Base-by-base conservation (phyloP, 2,888 invertebrate species). In the Troilus luridus region DNA sequence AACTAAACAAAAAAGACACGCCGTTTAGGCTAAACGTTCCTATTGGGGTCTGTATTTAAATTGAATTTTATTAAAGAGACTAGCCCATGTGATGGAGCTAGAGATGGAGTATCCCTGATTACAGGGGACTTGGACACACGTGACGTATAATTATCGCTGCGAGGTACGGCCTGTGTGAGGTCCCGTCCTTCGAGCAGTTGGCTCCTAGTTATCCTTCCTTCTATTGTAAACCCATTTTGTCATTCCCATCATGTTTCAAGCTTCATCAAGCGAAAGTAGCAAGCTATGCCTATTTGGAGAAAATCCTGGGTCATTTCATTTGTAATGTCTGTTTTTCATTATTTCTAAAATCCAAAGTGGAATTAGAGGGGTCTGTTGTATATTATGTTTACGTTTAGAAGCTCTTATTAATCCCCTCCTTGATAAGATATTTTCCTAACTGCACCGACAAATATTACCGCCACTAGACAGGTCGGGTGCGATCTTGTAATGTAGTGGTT, bases 141-240 rank as follows among this genome's bases (percentile, higher is more conserved):
- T 85, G 85, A 85, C 85, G 85, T 85, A n/a, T 85, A 85, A 85
- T 85, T 85, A 85, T 41, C 41, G 41, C 85, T 56, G n/a, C 85
- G 56, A 85, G 56, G 56, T 58, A 56, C n/a, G 17, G 56, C 56
- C 85, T 85, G 56, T 85, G 85, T 85, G 85, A 85, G 85, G 85
- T 85, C 85, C n/a, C n/a, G 85, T 56, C 85, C 56, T n/a, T 85
- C 85, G n/a, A 58, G 56, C 72, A 77, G 72, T 77, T 77, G 41
- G 19, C 72, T 77, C 72, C 72, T 77, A 27, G 72, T 77, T 77
- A 77, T 77, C 72, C 8, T 14, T 67, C 27, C 12, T 11, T 21
- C 17, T 77, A 41, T 41, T 77, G 12, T 17, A 3, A 12, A 17
- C 41, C 72, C 17, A 24, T 64, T n/a, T 11, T 64, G 1, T 11